phyloP scores from a whole-genome alignment of 2,797 vertebrate species.

The Protonibea diacanthus region DNA sequence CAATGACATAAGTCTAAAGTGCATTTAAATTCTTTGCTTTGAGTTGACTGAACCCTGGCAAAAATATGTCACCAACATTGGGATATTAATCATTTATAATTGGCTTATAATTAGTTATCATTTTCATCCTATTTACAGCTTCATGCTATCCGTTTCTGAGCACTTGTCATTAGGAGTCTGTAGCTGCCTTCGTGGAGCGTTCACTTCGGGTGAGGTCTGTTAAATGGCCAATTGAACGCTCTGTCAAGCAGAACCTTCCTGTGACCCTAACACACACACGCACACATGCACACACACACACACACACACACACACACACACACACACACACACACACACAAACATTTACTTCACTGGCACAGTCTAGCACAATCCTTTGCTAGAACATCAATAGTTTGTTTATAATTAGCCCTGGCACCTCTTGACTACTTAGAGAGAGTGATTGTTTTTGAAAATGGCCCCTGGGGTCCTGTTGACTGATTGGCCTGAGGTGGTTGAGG shows the following conservation, averaged over 20 bases:
- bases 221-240: conserved; percentile 83
- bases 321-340: conserved; percentile 23
- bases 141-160: conserved; percentile 34
- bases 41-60: neutral
- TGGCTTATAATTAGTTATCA: neutral
- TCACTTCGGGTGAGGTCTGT: conserved; percentile 81
- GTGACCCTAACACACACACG: conserved; percentile 75
- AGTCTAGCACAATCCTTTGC: conserved; percentile 70
- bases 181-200: conserved; percentile 41
- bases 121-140: conserved; percentile 15
- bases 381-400: conserved; percentile 87
- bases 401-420: conserved; percentile 90
- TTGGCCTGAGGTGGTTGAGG: conserved; percentile 79
- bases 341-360: conserved; percentile 69
- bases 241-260: conserved; percentile 84
- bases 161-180: conserved; percentile 65
- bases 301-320: conserved; percentile 29
- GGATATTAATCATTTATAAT: too few species aligned
- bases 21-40: neutral
- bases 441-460: conserved; percentile 87
- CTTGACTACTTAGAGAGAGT: conserved; percentile 87
- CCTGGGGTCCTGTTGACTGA: conserved; percentile 85
- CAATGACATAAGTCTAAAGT: neutral
- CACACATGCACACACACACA: too few species aligned
- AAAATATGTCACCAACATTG: neutral